Evolutionary conservation across 2,113 vertebrate genomes (phyloP), one percentile per base, ranked within the genome.

Genomic region (Odocoileus hemionus): DNA sequence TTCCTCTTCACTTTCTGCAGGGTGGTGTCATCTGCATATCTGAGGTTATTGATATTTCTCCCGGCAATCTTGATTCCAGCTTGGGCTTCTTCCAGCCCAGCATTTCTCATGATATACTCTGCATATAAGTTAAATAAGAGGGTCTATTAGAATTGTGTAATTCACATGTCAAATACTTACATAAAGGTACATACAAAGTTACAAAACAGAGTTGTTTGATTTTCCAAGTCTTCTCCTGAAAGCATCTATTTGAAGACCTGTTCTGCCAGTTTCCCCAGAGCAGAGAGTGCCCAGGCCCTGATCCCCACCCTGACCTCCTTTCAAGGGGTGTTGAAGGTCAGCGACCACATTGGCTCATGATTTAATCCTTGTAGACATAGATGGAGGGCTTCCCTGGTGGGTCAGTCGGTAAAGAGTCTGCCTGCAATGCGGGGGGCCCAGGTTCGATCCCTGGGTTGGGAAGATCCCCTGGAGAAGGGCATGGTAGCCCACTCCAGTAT

Each of bases 151-250:
- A 89, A 91, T 54, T 76, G 47, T 96, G 1, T 90, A 92, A 92
- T 50, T 97, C 78, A 92, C 17, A 58, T 19, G 83, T 26, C 23
- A 91, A 93, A 84, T 95, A 92, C 92, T 96, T 97, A 94, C n/a
- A 58, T 70, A 80, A 93, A 30, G 60, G 60, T 83, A 89, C 94
- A 96, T 47, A 96, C 1, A 90, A 84, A 91, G 39, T 61, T 13
- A 12, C 36, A 78, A 92, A 82, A 58, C 7, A 10, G 55, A 64
- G 26, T 91, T 85, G 43, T 50, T 82, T 96, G 79, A 67, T 85
- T 50, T 4, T 87, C 19, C 15, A 87, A 70, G 21, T 89, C 45
- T 33, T 33, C 78, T 17, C 5, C 45, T 19, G 45, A 79, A 19
- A 50, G 28, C 11, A 17, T 33, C 78, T 12, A 3, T 19, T 6